phyloP scores from a whole-genome alignment of 2,797 vertebrate species.

The Lutjanus campechanus region DNA sequence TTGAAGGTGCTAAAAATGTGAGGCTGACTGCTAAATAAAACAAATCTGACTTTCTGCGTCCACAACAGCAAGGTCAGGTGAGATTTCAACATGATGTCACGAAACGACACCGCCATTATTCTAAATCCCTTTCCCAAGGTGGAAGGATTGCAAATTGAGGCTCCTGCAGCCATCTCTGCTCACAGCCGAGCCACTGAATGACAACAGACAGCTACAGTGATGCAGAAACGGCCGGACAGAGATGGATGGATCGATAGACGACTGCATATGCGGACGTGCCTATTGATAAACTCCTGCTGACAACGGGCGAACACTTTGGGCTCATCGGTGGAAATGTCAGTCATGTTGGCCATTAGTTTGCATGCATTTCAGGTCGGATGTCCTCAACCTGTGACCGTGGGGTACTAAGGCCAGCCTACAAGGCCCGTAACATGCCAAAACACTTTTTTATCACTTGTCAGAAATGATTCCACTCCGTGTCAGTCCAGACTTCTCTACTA shows the following conservation, averaged over 20 bases:
- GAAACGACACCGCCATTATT: conserved; percentile 50
- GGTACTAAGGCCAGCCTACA: conserved; percentile 75
- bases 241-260: conserved; percentile 85
- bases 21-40: conserved; percentile 20
- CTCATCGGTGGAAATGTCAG: conserved; percentile 84
- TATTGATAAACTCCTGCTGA: conserved; percentile 88
- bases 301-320: conserved; percentile 85
- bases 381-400: conserved; percentile 83
- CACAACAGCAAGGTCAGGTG: conserved; percentile 44
- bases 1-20: conserved; percentile 2
- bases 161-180: conserved; percentile 70
- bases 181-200: conserved; percentile 72
- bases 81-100: conserved; percentile 53
- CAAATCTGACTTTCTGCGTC: conserved; percentile 10
- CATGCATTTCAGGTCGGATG: conserved; percentile 86
- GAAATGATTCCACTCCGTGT: conserved; percentile 71
- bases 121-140: conserved; percentile 55
- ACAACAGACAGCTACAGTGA: conserved; percentile 81
- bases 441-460: conserved; percentile 85
- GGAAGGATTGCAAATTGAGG: conserved; percentile 70
- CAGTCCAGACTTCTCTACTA: conserved; percentile 72
- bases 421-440: conserved; percentile 82
- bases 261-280: conserved; percentile 83
- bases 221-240: conserved; percentile 78
- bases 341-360: conserved; percentile 85